Percentiles rank a stretch among this genome's conserved stretches.
Conservation (phyloP, 2,888 invertebrate genomes). For the Icerya purchasi region DNA sequence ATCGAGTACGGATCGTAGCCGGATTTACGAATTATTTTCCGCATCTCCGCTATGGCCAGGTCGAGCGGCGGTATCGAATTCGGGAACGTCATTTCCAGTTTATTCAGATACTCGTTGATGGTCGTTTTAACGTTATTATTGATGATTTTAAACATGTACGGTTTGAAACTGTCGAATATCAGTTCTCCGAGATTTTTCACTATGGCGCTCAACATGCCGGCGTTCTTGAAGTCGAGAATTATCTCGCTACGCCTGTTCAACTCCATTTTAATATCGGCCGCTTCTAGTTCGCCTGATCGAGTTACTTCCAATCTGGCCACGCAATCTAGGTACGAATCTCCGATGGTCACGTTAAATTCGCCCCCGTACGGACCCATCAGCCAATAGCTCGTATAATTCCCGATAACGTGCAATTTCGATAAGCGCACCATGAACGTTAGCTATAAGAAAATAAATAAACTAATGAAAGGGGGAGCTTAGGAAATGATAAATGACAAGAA, state of each 20-base stretch:
- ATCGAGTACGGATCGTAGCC: conserved; percentile 54
- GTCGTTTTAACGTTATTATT: conserved; percentile 43
- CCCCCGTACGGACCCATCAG: conserved; percentile 45
- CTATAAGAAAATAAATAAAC: conserved; percentile 29
- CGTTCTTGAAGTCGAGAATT: conserved; percentile 57
- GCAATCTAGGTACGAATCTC: conserved; percentile 43
- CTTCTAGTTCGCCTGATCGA: conserved; percentile 49
- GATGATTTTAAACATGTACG: conserved; percentile 54
- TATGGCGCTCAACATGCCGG: conserved; percentile 54
- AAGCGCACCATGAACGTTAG: conserved; percentile 47
- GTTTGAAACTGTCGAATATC: conserved; percentile 70
- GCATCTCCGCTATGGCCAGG: conserved; percentile 51
- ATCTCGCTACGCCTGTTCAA: conserved; percentile 48
- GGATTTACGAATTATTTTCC: conserved; percentile 39
- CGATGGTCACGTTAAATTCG: conserved; percentile 52
- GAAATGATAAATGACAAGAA: too few relatives aligned
- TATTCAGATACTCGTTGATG: conserved; percentile 48
- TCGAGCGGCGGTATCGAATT: conserved; percentile 72
- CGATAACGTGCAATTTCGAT: conserved; percentile 44
- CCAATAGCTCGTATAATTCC: conserved; percentile 52
- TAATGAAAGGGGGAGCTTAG: too few relatives aligned
- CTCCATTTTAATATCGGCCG: conserved; percentile 59
- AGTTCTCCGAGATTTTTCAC: conserved; percentile 62
- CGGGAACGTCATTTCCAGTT: conserved; percentile 50
- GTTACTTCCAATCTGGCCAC: conserved; percentile 49